Conservation (phyloP, 2,888 invertebrate species). For the Dicycla oo region DNA sequence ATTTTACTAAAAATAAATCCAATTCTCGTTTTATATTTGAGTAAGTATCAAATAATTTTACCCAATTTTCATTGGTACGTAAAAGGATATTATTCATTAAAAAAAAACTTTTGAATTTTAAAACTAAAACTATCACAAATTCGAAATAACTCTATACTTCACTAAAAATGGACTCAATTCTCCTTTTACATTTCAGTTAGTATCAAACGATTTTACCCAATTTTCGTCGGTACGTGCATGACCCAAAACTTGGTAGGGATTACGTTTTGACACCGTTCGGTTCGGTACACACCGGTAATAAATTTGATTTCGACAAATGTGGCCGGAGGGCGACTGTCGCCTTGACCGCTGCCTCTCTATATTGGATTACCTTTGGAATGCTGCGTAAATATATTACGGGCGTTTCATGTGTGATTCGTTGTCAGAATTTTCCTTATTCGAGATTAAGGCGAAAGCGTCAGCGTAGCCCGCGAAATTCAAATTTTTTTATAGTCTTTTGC, state of each 20-base stretch:
- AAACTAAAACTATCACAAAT: neutral
- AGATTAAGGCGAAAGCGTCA: too few species aligned
- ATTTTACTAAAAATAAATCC: neutral
- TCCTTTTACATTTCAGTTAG: slow-evolving; percentile 35
- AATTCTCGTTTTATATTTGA: slow-evolving; percentile 29
- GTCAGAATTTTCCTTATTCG: slow-evolving; percentile 48
- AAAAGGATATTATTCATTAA: too few species aligned
- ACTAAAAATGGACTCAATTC: neutral
- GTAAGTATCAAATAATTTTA: slow-evolving; percentile 41
- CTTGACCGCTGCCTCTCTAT: slow-evolving; percentile 64
- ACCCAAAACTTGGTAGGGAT: slow-evolving; percentile 65
- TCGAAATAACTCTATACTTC: neutral
- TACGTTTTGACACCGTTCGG: slow-evolving; percentile 70
- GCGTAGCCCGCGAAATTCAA: too few species aligned
- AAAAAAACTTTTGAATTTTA: neutral
- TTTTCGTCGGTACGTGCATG: slow-evolving; percentile 44
- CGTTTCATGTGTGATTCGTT: slow-evolving; percentile 49
- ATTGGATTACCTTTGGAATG: slow-evolving; percentile 64
- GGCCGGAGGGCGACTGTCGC: slow-evolving; percentile 51
- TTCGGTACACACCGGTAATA: slow-evolving; percentile 68
- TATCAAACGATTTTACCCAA: slow-evolving; percentile 41
- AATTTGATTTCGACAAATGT: slow-evolving; percentile 69
- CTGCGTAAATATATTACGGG: slow-evolving; percentile 54
- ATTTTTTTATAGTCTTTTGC: too few species aligned
- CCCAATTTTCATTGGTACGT: slow-evolving; percentile 31